Percentiles rank a stretch among this genome's conserved stretches.
These are phyloP conservation scores for Apostichopus leukothele DNA, from an alignment of 53 echinoderm and acorn worm species.

Conservation along the genomic window DNA sequence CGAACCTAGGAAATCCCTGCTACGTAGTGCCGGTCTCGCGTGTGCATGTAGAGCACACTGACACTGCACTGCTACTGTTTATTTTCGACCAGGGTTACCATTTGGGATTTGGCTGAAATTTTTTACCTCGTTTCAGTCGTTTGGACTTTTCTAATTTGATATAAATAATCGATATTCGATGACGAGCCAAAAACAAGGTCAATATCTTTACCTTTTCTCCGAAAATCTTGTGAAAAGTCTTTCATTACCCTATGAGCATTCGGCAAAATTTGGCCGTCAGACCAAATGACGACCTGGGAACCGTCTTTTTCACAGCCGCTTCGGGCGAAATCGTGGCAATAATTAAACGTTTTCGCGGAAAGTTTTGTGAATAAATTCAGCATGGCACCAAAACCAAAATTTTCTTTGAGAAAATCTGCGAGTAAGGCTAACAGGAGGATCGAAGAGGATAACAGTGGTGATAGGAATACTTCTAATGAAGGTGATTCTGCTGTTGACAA, in stretches of 20 bases:
- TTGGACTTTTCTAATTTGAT: too few species aligned
- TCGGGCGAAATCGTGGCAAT: not conserved
- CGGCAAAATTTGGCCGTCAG: not conserved
- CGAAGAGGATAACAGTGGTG: slow-evolving; percentile 13
- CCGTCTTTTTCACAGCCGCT: not conserved
- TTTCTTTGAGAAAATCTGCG: slow-evolving; percentile 12
- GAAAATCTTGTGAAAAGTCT: not conserved
- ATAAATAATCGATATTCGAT: too few species aligned
- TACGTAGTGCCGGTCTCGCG: too few species aligned
- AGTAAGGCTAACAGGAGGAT: slow-evolving; percentile 12
- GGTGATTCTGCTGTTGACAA: not conserved
- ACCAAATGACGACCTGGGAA: not conserved
- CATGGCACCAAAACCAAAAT: not conserved
- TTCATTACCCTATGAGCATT: not conserved
- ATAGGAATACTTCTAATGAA: not conserved
- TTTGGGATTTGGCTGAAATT: too few species aligned
- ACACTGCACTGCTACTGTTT: too few species aligned
- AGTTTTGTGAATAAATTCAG: not conserved
- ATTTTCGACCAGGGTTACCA: too few species aligned
- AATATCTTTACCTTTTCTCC: not conserved
- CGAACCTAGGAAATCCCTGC: too few species aligned
- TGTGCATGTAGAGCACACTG: too few species aligned
- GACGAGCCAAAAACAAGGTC: too few species aligned
- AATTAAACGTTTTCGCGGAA: not conserved
- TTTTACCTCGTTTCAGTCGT: too few species aligned